Evolutionary conservation across 2,113 vertebrate genomes (phyloP).

Genomic region (Corythaeola cristata): DNA sequence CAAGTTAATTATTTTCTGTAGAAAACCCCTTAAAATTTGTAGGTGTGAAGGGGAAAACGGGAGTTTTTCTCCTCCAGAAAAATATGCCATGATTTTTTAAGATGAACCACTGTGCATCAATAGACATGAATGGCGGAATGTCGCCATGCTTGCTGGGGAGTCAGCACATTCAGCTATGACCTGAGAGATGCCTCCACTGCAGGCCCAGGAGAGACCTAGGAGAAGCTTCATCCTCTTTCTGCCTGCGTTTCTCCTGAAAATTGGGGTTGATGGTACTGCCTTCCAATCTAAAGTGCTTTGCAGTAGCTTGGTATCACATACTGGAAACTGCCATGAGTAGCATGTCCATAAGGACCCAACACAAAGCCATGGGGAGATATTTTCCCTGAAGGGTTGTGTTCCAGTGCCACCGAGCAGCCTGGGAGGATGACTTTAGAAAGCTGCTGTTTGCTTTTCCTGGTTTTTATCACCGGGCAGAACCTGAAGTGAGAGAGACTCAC

Average conservation of each 20-base stretch:
- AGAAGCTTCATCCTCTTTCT: neutral
- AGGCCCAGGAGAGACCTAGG: neutral
- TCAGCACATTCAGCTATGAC: neutral
- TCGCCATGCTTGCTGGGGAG: accelerated
- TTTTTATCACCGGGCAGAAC: neutral
- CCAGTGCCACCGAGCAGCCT: neutral
- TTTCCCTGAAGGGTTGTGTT: neutral
- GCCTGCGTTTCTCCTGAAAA: neutral
- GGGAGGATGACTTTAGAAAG: neutral
- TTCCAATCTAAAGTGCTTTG: neutral
- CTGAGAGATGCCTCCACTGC: neutral
- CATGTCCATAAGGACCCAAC: neutral
- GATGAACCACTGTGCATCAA: neutral
- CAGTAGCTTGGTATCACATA: neutral
- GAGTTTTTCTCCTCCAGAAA: neutral
- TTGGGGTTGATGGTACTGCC: neutral
- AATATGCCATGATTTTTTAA: neutral
- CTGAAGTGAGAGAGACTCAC: neutral
- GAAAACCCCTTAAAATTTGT: neutral
- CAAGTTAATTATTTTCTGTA: neutral
- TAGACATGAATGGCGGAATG: neutral
- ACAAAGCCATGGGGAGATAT: neutral
- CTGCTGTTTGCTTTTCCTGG: neutral
- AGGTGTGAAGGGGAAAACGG: neutral
- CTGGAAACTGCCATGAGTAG: neutral